phyloP scores from a whole-genome alignment of 2,888 invertebrate species.

The Epistrophe eligans region DNA sequence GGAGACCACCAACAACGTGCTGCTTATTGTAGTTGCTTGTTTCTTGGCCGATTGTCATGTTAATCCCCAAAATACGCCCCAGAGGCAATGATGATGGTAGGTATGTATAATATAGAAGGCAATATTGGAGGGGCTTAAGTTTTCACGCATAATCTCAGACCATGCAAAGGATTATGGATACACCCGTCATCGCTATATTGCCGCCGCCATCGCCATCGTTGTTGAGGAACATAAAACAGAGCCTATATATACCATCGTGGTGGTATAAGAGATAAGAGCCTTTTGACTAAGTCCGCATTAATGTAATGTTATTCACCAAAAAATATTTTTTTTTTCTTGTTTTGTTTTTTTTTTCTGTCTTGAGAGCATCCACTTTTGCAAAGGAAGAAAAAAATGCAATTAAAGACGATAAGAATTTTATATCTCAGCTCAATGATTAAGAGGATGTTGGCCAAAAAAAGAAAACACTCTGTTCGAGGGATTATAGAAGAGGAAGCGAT shows the following conservation, averaged over 20 bases:
- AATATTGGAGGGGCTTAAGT: constrained; percentile 69
- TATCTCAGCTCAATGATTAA: constrained; percentile 35
- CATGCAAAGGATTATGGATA: constrained; percentile 64
- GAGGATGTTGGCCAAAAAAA: constrained; percentile 32
- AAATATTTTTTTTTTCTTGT: constrained; percentile 13
- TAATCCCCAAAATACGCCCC: constrained; percentile 51
- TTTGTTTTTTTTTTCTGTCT: not conserved
- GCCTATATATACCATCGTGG: constrained; percentile 10
- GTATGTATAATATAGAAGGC: not conserved
- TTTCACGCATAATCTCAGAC: constrained; percentile 70
- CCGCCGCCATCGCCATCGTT: not conserved
- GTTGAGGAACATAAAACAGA: constrained; percentile 1
- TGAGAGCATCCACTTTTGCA: not conserved
- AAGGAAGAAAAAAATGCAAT: constrained; percentile 50
- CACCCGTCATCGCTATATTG: constrained; percentile 12
- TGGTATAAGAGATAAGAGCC: constrained; percentile 46
- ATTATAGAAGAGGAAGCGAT: constrained; percentile 43
- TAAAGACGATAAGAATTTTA: constrained; percentile 48
- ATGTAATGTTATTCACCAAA: constrained; percentile 52
- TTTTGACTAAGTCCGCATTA: constrained; percentile 54
- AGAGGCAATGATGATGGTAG: constrained; percentile 11
- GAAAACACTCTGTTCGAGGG: constrained; percentile 23
- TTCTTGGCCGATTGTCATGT: constrained; percentile 55
- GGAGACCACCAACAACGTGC: constrained; percentile 43
- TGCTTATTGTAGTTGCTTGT: constrained; percentile 10